A percentile compares a stretch with the other conserved stretches of the same genome.
These are phyloP conservation scores for Leptura quadrifasciata DNA, from an alignment of 2,888 invertebrate species.

Conservation along the genomic window DNA sequence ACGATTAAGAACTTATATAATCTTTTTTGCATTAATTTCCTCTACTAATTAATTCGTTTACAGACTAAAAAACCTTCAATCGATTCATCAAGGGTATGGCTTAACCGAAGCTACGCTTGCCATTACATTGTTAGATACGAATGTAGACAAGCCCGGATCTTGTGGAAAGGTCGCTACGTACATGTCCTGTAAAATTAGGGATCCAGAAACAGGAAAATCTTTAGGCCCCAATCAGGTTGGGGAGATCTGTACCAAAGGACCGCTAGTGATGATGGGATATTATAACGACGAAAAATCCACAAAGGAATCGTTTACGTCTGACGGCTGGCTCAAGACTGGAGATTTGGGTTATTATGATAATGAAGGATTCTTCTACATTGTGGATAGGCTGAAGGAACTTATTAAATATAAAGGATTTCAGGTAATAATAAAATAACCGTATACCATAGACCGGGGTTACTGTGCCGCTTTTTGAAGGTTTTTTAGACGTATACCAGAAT, in stretches of 20 bases:
- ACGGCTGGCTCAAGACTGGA: constrained; percentile 87
- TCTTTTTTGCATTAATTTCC: not conserved
- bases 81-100: constrained; percentile 83
- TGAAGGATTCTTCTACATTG: constrained; percentile 86
- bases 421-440: constrained; percentile 73
- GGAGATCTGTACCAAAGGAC: constrained; percentile 88
- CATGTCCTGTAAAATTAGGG: constrained; percentile 78
- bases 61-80: not conserved
- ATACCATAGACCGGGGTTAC: too few species aligned
- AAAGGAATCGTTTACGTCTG: constrained; percentile 78
- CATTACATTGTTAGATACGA: constrained; percentile 70
- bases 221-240: constrained; percentile 82
- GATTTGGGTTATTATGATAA: constrained; percentile 89
- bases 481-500: too few species aligned
- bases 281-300: constrained; percentile 82
- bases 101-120: constrained; percentile 84
- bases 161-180: constrained; percentile 80
- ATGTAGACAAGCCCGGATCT: constrained; percentile 76
- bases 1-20: too few species aligned
- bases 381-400: constrained; percentile 91
- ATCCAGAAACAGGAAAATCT: constrained; percentile 78
- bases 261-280: constrained; percentile 82
- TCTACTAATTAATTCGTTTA: too few species aligned
- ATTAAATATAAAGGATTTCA: constrained; percentile 93
- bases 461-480: too few species aligned